Percentiles rank a stretch among this genome's conserved stretches.
These are phyloP conservation scores for Axis porcinus DNA, from an alignment of 2,113 vertebrate species.

Conservation along the genomic window DNA sequence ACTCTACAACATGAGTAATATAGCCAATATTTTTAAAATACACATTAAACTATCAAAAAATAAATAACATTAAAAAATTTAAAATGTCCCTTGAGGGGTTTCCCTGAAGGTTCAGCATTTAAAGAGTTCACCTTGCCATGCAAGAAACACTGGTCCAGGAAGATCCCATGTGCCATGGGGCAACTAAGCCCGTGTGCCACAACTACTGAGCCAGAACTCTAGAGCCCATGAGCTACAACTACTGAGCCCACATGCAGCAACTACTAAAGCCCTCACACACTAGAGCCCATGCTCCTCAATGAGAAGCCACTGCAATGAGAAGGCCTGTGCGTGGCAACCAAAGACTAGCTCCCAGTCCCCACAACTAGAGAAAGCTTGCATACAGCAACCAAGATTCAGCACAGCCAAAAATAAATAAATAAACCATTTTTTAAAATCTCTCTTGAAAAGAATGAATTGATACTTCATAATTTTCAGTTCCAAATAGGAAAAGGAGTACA, in stretches of 20 bases:
- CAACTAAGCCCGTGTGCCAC: background rate
- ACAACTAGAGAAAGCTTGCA: background rate
- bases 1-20: background rate
- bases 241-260: background rate
- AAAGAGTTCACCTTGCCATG: background rate
- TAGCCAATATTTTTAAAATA: background rate
- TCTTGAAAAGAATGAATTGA: background rate
- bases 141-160: background rate
- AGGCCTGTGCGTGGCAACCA: background rate
- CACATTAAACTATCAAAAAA: background rate
- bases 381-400: background rate
- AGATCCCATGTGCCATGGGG: background rate
- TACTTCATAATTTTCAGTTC: background rate
- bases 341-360: background rate
- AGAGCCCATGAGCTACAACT: background rate
- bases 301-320: background rate
- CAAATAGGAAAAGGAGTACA: no score
- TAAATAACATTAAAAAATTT: background rate
- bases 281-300: background rate
- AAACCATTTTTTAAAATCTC: background rate
- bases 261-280: background rate
- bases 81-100: background rate
- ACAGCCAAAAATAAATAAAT: background rate
- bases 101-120: background rate
- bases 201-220: background rate